phyloP scores from a whole-genome alignment of 1,140 invertebrate genomes.

The Drosophila ficusphila region DNA sequence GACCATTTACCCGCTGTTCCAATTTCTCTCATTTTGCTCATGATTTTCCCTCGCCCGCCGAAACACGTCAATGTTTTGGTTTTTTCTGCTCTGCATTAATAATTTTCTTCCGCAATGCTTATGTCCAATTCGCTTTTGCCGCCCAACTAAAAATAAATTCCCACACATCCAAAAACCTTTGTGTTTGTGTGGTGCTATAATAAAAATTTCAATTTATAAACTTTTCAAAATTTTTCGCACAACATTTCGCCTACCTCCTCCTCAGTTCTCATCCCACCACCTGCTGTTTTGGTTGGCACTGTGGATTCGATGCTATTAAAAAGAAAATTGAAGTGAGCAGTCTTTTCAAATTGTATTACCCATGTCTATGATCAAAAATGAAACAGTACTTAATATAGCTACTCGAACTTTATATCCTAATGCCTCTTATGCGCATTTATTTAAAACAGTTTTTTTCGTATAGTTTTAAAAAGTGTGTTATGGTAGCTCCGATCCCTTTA shows the following conservation, averaged over 20 bases:
- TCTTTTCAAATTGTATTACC: no score
- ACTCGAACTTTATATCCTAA: no score
- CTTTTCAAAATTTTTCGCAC: constrained; percentile 58
- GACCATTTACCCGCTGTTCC: constrained; percentile 61
- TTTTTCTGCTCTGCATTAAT: constrained; percentile 53
- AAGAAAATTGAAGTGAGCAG: no score
- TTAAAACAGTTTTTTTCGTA: neutral
- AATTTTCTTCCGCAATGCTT: constrained; percentile 58
- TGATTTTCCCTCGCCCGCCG: constrained; percentile 11
- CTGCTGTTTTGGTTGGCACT: constrained; percentile 47
- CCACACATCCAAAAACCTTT: constrained; percentile 22
- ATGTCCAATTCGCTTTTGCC: constrained; percentile 45
- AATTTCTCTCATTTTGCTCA: constrained; percentile 39
- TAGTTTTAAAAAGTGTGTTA: no score
- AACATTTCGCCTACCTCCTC: constrained; percentile 38
- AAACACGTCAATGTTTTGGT: constrained; percentile 38
- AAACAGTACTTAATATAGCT: no score
- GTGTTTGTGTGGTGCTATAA: constrained; percentile 46
- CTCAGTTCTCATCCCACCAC: constrained; percentile 48
- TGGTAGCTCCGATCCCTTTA: no score
- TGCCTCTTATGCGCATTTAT: no score
- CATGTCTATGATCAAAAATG: no score
- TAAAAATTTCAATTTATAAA: constrained; percentile 68
- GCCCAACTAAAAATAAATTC: constrained; percentile 62
- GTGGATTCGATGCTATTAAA: constrained; percentile 29